Evolutionary conservation across 2,797 vertebrate species (phyloP).

Genomic region (Sebastes oblongus): DNA sequence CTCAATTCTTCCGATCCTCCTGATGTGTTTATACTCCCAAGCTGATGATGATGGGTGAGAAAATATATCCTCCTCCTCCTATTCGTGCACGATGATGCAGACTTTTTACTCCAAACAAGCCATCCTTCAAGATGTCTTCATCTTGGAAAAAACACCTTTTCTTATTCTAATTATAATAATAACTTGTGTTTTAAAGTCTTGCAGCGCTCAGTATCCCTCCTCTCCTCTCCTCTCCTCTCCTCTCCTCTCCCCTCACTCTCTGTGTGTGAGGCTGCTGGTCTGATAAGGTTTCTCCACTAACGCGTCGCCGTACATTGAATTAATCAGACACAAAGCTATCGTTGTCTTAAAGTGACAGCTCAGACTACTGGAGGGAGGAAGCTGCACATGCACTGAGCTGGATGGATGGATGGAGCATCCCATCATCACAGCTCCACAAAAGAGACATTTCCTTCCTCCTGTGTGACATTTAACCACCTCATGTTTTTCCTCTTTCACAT

Average conservation of each 20-base stretch:
- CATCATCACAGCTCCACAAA: conserved; percentile 12
- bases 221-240: neutral
- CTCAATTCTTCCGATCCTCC: conserved; percentile 44
- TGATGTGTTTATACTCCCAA: conserved; percentile 41
- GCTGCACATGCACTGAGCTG: conserved; percentile 4
- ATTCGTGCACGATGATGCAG: conserved; percentile 44
- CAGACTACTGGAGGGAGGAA: neutral
- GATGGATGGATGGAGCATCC: conserved; percentile 30
- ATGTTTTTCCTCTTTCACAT: neutral
- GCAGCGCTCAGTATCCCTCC: neutral
- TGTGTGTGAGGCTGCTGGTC: conserved; percentile 41
- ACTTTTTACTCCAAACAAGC: conserved; percentile 56
- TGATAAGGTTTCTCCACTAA: conserved; percentile 71
- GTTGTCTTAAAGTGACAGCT: conserved; percentile 83
- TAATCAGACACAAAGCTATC: conserved; percentile 73
- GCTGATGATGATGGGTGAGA: conserved; percentile 30
- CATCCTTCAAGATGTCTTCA: conserved; percentile 70
- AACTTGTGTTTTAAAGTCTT: conserved; percentile 7
- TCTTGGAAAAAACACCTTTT: conserved; percentile 19
- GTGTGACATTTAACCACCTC: conserved; percentile 15
- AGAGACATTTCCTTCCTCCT: neutral
- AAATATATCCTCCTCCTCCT: neutral
- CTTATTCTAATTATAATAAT: neutral
- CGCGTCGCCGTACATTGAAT: conserved; percentile 80
- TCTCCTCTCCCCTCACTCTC: neutral